Conservation (phyloP, 2,888 invertebrate species). For the Cheiracanthium punctorium region DNA sequence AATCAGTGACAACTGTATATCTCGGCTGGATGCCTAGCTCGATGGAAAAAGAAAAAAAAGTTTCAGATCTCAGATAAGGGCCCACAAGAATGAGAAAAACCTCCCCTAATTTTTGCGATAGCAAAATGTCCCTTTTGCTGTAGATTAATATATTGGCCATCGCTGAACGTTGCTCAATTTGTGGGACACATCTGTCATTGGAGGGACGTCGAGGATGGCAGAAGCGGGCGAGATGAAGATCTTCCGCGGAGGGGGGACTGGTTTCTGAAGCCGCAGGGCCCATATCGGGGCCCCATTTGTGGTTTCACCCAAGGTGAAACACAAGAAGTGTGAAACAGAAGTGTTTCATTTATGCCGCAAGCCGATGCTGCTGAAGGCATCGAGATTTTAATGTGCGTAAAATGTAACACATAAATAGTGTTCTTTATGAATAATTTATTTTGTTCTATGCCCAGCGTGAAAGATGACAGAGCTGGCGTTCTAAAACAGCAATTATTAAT, state of each 20-base stretch:
- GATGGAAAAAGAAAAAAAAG: neutral
- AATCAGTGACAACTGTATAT: constrained; percentile 62
- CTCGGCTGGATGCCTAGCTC: constrained; percentile 31
- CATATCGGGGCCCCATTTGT: neutral
- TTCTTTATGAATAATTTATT: too few species aligned
- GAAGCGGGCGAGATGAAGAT: neutral
- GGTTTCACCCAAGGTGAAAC: neutral
- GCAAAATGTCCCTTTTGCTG: constrained; percentile 27
- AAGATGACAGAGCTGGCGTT: too few species aligned
- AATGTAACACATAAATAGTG: too few species aligned
- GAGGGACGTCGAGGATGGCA: neutral
- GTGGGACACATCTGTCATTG: neutral
- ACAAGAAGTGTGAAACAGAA: neutral
- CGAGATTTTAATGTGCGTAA: too few species aligned
- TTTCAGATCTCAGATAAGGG: neutral
- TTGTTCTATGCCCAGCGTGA: too few species aligned
- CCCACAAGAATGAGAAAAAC: constrained; percentile 19
- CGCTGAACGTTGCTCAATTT: constrained; percentile 4
- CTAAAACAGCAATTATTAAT: too few species aligned
- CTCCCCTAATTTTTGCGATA: constrained; percentile 47
- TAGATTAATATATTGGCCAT: constrained; percentile 19
- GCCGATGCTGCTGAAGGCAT: too few species aligned
- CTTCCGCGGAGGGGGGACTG: neutral
- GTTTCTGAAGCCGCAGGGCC: neutral
- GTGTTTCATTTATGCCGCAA: neutral